phyloP scores from a whole-genome alignment of 1,140 invertebrate species.

The Drosophila serrata region DNA sequence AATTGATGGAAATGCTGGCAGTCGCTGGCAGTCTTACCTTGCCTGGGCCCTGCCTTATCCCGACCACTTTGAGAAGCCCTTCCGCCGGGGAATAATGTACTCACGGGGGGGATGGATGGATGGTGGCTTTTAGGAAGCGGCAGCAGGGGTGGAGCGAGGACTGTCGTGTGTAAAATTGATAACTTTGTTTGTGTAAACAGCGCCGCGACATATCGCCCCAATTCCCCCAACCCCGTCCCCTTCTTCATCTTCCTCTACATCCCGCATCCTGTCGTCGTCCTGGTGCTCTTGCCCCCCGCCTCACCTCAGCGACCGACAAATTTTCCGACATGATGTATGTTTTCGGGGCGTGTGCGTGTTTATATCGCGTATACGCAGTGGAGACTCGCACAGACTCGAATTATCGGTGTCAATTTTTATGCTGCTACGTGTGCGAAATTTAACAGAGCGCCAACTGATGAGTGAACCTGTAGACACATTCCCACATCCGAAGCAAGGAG shows the following conservation, averaged over 20 bases:
- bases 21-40: constrained; percentile 24
- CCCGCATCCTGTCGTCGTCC: constrained; percentile 12
- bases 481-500: constrained; percentile 3
- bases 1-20: constrained; percentile 74
- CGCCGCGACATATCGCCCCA: constrained; percentile 68
- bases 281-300: background rate
- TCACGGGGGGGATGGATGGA: background rate
- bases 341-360: constrained; percentile 77
- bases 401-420: constrained; percentile 84
- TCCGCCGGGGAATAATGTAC: constrained; percentile 35
- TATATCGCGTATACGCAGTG: constrained; percentile 79
- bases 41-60: background rate
- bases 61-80: constrained; percentile 45
- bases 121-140: constrained; percentile 22
- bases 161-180: constrained; percentile 80
- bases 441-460: constrained; percentile 74
- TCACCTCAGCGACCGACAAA: constrained; percentile 52
- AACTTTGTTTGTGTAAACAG: constrained; percentile 84
- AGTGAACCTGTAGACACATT: constrained; percentile 64
- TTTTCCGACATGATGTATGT: constrained; percentile 76
- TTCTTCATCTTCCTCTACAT: constrained; percentile 5
- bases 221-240: background rate
- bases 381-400: constrained; percentile 48
- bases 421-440: constrained; percentile 82
- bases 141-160: constrained; percentile 15